These are phyloP conservation scores for Nomada fucata DNA, from an alignment of 2,888 invertebrate genomes.

Conservation along the genomic window DNA sequence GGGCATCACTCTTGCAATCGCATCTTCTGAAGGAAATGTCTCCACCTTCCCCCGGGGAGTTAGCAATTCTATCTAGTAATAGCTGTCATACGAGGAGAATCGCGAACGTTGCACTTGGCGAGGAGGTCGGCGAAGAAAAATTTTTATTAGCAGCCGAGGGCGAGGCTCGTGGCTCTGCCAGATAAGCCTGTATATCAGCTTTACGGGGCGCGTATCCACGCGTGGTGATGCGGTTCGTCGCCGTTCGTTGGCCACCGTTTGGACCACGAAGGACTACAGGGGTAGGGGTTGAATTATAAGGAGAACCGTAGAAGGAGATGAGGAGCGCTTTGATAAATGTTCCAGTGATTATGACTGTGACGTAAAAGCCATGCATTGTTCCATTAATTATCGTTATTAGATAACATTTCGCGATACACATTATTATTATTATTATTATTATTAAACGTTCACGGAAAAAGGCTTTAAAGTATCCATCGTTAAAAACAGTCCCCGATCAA, in stretches of 20 bases:
- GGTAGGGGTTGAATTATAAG: too few relatives aligned
- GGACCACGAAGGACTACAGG: neutral
- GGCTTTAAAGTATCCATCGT: too few relatives aligned
- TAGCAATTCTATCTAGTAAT: neutral
- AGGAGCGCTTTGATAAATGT: too few relatives aligned
- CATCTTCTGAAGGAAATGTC: neutral
- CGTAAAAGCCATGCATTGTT: too few relatives aligned
- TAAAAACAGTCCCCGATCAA: too few relatives aligned
- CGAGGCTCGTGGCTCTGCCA: neutral
- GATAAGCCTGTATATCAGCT: slow-evolving; percentile 33
- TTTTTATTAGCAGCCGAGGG: slow-evolving; percentile 20
- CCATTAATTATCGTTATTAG: too few relatives aligned
- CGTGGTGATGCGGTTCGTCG: neutral
- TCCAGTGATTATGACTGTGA: too few relatives aligned
- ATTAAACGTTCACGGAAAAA: too few relatives aligned
- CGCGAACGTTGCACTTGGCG: neutral
- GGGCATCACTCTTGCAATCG: too few relatives aligned
- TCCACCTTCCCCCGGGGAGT: neutral
- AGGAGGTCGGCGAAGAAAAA: neutral
- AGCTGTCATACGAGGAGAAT: neutral
- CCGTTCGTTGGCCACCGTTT: neutral
- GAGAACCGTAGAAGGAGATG: too few relatives aligned
- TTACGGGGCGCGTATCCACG: slow-evolving; percentile 38
- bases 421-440: too few relatives aligned
- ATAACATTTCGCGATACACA: too few relatives aligned